Conservation (phyloP, 2,888 invertebrate genomes). For the Drosophila atripex region DNA sequence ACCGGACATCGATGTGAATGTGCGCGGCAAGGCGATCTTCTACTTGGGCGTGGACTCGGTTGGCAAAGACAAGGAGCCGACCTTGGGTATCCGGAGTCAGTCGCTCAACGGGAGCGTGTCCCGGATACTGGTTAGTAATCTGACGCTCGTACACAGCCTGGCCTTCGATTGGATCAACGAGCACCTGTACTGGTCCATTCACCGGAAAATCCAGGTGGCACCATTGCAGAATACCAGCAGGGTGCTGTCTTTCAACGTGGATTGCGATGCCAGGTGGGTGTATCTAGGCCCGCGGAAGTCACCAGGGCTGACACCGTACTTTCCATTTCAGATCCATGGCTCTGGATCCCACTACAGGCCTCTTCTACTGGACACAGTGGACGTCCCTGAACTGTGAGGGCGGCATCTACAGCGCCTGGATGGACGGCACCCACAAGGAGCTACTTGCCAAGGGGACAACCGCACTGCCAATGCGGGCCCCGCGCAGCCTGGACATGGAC, state of each 20-base stretch:
- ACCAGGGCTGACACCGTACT: not conserved
- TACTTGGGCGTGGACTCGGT: slow-evolving; percentile 84
- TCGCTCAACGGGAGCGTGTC: slow-evolving; percentile 85
- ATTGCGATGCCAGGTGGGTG: slow-evolving; percentile 85
- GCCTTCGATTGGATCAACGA: slow-evolving; percentile 93
- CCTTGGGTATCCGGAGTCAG: slow-evolving; percentile 88
- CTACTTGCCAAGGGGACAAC: slow-evolving; percentile 87
- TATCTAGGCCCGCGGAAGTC: not conserved
- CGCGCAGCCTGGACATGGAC: slow-evolving; percentile 90
- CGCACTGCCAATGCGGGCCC: slow-evolving; percentile 87
- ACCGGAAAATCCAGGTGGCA: slow-evolving; percentile 88
- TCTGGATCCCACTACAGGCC: slow-evolving; percentile 88
- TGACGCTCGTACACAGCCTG: slow-evolving; percentile 87
- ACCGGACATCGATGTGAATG: slow-evolving; percentile 89
- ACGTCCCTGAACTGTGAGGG: slow-evolving; percentile 83
- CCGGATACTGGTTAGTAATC: slow-evolving; percentile 85
- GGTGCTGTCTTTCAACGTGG: slow-evolving; percentile 86
- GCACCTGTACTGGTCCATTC: slow-evolving; percentile 93
- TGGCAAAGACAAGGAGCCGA: slow-evolving; percentile 37
- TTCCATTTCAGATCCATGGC: slow-evolving; percentile 85
- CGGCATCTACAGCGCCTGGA: slow-evolving; percentile 88
- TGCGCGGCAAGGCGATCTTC: slow-evolving; percentile 86
- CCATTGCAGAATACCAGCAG: slow-evolving; percentile 86
- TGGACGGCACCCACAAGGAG: slow-evolving; percentile 89
- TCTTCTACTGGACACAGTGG: slow-evolving; percentile 93